Evolutionary conservation across 2,797 vertebrate genomes (phyloP).

Genomic region (Cyclura pinguis): DNA sequence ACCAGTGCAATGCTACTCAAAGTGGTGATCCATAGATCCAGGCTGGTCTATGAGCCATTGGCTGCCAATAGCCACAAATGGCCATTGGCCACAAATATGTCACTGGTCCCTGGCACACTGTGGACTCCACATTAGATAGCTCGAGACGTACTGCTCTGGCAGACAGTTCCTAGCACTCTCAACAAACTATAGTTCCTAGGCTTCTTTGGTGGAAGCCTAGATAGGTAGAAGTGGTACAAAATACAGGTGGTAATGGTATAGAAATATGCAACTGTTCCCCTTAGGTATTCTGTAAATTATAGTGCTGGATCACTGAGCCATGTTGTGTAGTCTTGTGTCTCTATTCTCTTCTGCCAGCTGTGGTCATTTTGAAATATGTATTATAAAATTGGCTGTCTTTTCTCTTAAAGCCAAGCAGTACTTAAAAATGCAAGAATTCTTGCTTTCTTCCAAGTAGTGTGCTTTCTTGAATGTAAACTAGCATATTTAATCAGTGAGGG

Average conservation of each 20-base stretch:
- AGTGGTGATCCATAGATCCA: too few species aligned
- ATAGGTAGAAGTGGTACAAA: too few species aligned
- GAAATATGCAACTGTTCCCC: too few species aligned
- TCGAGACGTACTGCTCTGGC: too few species aligned
- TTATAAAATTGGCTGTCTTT: constrained; percentile 58
- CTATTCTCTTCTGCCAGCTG: background rate
- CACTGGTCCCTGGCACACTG: too few species aligned
- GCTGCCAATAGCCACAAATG: too few species aligned
- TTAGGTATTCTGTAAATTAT: background rate
- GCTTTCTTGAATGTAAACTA: constrained; percentile 68
- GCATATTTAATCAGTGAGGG: constrained; percentile 53
- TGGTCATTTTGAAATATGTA: constrained; percentile 56
- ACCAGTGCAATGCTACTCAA: too few species aligned
- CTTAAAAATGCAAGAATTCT: constrained; percentile 42
- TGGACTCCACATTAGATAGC: too few species aligned
- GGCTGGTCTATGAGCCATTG: too few species aligned
- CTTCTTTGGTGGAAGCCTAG: background rate
- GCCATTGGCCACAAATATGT: too few species aligned
- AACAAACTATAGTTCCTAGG: background rate
- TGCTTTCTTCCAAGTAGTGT: constrained; percentile 55
- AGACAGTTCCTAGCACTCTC: background rate
- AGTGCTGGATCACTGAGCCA: background rate
- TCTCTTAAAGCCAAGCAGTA: constrained; percentile 53
- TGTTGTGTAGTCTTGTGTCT: background rate
- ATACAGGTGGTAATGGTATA: background rate